phyloP scores from a whole-genome alignment of 53 echinoderm and acorn worm genomes.

The Temnopleurus reevesii region DNA sequence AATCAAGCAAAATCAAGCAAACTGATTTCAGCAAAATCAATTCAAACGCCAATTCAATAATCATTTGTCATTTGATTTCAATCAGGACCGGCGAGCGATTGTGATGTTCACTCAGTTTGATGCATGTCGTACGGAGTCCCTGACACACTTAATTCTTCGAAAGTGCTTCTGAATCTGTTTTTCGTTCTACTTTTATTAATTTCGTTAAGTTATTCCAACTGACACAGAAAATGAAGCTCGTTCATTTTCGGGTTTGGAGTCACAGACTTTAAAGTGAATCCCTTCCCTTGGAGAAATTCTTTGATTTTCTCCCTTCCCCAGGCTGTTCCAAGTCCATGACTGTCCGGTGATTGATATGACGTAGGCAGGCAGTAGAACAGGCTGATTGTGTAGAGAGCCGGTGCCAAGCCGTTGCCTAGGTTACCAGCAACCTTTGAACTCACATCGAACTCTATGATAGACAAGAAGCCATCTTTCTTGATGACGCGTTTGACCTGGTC shows the following conservation, averaged over 20 bases:
- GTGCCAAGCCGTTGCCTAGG: neutral
- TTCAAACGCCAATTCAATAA: too few species aligned
- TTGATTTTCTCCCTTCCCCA: neutral
- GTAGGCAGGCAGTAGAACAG: neutral
- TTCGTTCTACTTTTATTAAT: too few species aligned
- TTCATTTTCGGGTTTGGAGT: neutral
- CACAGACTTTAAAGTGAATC: neutral
- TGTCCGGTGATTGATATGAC: neutral
- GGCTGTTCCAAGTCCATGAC: neutral
- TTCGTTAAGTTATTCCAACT: too few species aligned
- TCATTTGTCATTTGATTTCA: too few species aligned
- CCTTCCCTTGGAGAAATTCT: neutral
- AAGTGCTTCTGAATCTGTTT: too few species aligned
- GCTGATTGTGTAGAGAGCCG: neutral
- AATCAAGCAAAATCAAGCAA: too few species aligned
- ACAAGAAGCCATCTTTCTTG: slow-evolving; percentile 53
- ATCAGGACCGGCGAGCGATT: too few species aligned
- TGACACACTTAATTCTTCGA: too few species aligned
- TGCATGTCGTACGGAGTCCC: too few species aligned
- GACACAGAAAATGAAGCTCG: neutral
- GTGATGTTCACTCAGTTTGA: too few species aligned
- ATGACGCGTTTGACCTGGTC: slow-evolving; percentile 54
- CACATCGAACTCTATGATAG: slow-evolving; percentile 53
- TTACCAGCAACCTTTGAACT: neutral
- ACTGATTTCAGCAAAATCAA: too few species aligned